Conservation (phyloP, 2,797 vertebrate species). For the Mergus octosetaceus region DNA sequence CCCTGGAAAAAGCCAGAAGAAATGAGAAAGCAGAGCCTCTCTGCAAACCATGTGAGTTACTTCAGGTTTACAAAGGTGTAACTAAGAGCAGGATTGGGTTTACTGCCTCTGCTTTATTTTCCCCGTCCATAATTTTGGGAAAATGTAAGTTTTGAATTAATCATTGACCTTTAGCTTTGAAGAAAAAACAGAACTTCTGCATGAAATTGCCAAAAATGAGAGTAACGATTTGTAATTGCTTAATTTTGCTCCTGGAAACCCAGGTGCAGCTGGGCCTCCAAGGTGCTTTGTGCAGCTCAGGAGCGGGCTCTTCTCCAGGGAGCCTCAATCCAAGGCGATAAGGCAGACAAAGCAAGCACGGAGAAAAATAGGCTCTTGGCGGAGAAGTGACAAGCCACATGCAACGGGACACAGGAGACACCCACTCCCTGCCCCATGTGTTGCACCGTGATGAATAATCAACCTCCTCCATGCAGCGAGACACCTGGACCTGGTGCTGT, state of each 20-base stretch:
- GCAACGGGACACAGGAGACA: background rate
- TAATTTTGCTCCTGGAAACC: constrained; percentile 43
- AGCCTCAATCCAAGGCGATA: background rate
- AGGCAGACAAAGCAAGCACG: background rate
- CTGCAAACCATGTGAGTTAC: background rate
- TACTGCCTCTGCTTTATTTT: constrained; percentile 21
- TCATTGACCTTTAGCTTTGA: constrained; percentile 55
- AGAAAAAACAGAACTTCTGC: constrained; percentile 43
- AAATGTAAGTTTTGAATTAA: constrained; percentile 25
- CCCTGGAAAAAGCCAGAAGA: background rate
- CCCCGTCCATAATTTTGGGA: background rate
- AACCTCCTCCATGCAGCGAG: background rate
- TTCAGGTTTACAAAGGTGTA: background rate
- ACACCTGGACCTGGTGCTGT: background rate
- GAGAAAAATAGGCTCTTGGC: constrained; percentile 9
- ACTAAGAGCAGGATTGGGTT: background rate
- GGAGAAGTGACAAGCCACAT: background rate
- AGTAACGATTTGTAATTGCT: constrained; percentile 41
- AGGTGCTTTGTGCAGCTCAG: background rate
- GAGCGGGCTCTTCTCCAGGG: constrained; percentile 32
- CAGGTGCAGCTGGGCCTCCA: constrained; percentile 50
- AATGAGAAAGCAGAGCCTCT: background rate
- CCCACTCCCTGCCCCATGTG: fast-evolving
- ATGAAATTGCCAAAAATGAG: constrained; percentile 34
- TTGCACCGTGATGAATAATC: background rate